Conservation (phyloP, 2,797 vertebrate species). For the Thunnus albacares region DNA sequence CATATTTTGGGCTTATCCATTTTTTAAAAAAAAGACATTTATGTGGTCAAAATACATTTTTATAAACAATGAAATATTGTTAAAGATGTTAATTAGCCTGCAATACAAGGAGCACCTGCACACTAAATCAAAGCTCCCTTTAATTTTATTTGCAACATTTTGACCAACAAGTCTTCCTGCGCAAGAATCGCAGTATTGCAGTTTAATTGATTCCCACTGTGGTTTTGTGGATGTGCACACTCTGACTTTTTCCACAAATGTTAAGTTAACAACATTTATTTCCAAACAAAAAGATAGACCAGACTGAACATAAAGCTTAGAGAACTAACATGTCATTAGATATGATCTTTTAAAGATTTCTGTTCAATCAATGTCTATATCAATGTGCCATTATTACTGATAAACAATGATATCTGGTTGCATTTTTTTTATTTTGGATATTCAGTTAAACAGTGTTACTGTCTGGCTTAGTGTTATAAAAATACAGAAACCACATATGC, state of each 20-base stretch:
- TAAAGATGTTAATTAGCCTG: too few relatives aligned
- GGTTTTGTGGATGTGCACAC: too few relatives aligned
- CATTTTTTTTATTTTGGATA: neutral
- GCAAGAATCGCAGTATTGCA: too few relatives aligned
- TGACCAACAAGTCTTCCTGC: too few relatives aligned
- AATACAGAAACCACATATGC: neutral
- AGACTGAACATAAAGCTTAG: neutral
- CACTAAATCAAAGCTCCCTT: too few relatives aligned
- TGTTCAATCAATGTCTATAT: neutral
- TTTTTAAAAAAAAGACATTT: conserved; percentile 1
- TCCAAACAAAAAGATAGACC: neutral
- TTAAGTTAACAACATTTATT: neutral
- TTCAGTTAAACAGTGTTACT: neutral
- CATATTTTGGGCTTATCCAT: neutral
- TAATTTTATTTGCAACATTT: too few relatives aligned
- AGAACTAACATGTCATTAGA: neutral
- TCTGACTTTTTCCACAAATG: too few relatives aligned
- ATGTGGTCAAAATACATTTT: neutral
- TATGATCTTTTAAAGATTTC: neutral
- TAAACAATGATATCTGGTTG: too few relatives aligned
- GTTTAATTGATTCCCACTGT: too few relatives aligned
- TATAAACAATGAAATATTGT: neutral
- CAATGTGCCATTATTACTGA: neutral
- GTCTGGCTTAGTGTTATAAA: neutral
- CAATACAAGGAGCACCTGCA: too few relatives aligned